phyloP scores from a whole-genome alignment of 1,140 invertebrate genomes.

The Carposina sasakii region DNA sequence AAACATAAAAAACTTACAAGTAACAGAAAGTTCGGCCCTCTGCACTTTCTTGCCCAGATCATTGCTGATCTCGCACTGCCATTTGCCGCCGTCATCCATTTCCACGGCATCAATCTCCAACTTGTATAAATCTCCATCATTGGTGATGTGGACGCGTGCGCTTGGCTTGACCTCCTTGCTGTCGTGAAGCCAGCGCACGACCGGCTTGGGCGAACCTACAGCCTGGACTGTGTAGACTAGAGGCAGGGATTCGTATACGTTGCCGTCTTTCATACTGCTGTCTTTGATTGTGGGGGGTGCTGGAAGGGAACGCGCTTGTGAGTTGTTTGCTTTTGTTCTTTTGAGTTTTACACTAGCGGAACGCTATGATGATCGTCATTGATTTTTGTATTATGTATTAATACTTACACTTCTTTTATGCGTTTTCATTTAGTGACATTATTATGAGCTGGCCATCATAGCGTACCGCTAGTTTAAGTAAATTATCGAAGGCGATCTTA shows the following conservation, averaged over 20 bases:
- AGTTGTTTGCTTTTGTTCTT: no score
- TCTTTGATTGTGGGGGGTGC: slow-evolving; percentile 82
- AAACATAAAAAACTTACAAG: slow-evolving; percentile 81
- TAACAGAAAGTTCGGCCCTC: slow-evolving; percentile 80
- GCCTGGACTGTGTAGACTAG: slow-evolving; percentile 82
- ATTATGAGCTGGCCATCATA: no score
- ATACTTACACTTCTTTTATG: no score
- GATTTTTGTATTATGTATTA: no score
- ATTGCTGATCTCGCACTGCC: slow-evolving; percentile 84
- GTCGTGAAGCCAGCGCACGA: slow-evolving; percentile 85
- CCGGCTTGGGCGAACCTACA: slow-evolving; percentile 81
- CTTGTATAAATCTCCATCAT: slow-evolving; percentile 82
- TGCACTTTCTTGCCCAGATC: slow-evolving; percentile 81
- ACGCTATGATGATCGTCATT: no score
- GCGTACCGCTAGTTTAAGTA: no score
- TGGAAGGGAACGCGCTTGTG: no score
- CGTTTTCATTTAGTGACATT: no score
- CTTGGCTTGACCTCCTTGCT: slow-evolving; percentile 77
- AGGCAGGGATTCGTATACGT: slow-evolving; percentile 83
- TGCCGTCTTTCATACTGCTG: slow-evolving; percentile 81
- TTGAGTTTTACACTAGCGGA: no score
- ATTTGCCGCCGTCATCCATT: slow-evolving; percentile 83
- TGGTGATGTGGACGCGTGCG: slow-evolving; percentile 76
- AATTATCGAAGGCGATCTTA: no score
- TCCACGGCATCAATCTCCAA: slow-evolving; percentile 80